phyloP scores from a whole-genome alignment of 2,888 invertebrate species.

The Tethea ocularis region DNA sequence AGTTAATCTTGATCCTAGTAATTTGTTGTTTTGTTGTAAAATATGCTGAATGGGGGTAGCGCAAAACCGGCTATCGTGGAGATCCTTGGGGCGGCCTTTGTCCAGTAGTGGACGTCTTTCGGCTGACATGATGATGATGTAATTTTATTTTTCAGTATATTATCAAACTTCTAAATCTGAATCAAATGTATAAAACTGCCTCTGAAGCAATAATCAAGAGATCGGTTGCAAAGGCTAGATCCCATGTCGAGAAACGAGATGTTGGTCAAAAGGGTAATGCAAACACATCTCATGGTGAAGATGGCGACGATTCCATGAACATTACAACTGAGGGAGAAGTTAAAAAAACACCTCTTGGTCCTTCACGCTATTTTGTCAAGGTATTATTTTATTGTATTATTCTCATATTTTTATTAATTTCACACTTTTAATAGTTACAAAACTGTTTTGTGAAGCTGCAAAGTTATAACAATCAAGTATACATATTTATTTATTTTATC shows the following conservation, averaged over 20 bases:
- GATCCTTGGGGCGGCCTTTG: too few relatives aligned
- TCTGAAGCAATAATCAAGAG: slow-evolving; percentile 17
- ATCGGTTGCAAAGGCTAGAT: slow-evolving; percentile 13
- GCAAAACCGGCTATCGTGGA: too few relatives aligned
- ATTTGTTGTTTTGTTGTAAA: too few relatives aligned
- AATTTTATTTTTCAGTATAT: slow-evolving; percentile 30
- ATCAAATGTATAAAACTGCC: slow-evolving; percentile 22
- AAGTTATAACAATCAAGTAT: too few relatives aligned
- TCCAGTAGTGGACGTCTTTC: too few relatives aligned
- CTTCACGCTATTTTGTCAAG: slow-evolving; percentile 46
- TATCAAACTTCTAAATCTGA: slow-evolving; percentile 30
- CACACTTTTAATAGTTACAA: too few relatives aligned
- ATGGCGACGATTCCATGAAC: background rate
- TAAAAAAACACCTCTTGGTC: slow-evolving; percentile 8
- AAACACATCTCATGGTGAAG: background rate
- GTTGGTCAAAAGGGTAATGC: background rate
- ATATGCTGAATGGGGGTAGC: too few relatives aligned
- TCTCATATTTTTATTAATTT: too few relatives aligned
- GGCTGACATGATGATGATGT: too few relatives aligned
- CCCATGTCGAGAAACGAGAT: background rate
- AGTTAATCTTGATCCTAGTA: too few relatives aligned
- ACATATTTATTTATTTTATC: too few relatives aligned
- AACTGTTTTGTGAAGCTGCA: background rate
- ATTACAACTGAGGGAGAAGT: background rate
- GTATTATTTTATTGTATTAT: slow-evolving; percentile 26